Percentiles rank a stretch among this genome's conserved stretches.
Evolutionary conservation across 2,113 vertebrate species (phyloP).

Genomic region (Eublepharis macularius): DNA sequence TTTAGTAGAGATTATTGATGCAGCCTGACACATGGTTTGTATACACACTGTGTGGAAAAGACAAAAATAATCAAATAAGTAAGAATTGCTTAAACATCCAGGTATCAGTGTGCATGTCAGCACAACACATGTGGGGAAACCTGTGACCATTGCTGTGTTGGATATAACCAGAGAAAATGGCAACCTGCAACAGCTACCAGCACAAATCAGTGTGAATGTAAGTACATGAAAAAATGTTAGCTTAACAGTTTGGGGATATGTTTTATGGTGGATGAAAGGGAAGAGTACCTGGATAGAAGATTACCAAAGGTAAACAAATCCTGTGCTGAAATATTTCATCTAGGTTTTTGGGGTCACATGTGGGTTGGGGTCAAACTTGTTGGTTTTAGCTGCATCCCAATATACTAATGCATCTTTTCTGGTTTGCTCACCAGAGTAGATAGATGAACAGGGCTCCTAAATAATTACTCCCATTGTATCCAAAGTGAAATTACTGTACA

Average conservation of each 20-base stretch:
- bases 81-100: conserved; percentile 48
- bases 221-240: conserved; percentile 49
- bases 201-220: conserved; percentile 85
- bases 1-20: neutral
- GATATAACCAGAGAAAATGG: conserved; percentile 89
- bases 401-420: too few species aligned
- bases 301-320: neutral
- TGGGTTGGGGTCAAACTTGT: too few species aligned
- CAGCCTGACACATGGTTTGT: neutral
- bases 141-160: conserved; percentile 88
- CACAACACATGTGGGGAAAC: conserved; percentile 93
- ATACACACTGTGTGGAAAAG: neutral
- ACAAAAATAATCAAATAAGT: neutral
- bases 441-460: neutral
- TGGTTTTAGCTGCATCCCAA: neutral
- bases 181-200: conserved; percentile 77
- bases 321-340: neutral
- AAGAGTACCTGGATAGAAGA: neutral
- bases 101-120: conserved; percentile 87
- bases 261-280: neutral
- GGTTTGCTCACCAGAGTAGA: neutral
- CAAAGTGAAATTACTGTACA: neutral
- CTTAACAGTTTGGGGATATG: neutral
- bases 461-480: neutral
- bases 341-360: neutral